phyloP scores from a whole-genome alignment of 1,140 invertebrate genomes.

The Atta texana region DNA sequence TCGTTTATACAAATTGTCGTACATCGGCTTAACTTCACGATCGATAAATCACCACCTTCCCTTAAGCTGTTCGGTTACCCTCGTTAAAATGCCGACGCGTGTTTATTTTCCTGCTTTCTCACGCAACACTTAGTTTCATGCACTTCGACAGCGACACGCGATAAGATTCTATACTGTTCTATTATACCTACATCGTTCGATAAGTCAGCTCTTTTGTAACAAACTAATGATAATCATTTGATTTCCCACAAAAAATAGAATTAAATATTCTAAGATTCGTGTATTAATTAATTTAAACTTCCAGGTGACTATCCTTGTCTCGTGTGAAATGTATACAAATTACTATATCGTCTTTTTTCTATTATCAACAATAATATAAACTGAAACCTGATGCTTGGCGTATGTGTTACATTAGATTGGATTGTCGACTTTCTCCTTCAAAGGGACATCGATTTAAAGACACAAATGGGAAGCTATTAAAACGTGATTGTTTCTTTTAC shows the following conservation, averaged over 20 bases:
- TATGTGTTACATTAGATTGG: background rate
- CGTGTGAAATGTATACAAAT: background rate
- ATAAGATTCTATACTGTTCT: slow-evolving; percentile 14
- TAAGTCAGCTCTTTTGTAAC: background rate
- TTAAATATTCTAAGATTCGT: background rate
- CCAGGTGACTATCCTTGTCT: background rate
- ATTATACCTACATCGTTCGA: slow-evolving; percentile 1
- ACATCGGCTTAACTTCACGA: slow-evolving; percentile 9
- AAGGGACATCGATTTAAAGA: background rate
- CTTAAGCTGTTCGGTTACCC: background rate
- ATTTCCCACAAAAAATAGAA: background rate
- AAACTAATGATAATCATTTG: slow-evolving; percentile 39
- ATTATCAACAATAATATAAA: background rate
- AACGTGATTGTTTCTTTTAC: background rate
- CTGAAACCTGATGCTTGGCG: background rate
- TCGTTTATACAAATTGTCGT: slow-evolving; percentile 34
- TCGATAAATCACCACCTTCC: slow-evolving; percentile 32
- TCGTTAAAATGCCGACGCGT: slow-evolving; percentile 49
- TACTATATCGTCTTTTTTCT: background rate
- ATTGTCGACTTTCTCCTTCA: slow-evolving; percentile 27
- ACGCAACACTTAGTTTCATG: background rate
- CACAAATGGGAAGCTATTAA: background rate
- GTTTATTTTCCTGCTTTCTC: slow-evolving; percentile 43
- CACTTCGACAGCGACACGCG: slow-evolving; percentile 9
- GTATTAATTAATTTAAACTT: slow-evolving; percentile 23